Evolutionary conservation across 2,888 invertebrate genomes (phyloP), one percentile per base, ranked within the genome.

Genomic region (Tridacna crocea): DNA sequence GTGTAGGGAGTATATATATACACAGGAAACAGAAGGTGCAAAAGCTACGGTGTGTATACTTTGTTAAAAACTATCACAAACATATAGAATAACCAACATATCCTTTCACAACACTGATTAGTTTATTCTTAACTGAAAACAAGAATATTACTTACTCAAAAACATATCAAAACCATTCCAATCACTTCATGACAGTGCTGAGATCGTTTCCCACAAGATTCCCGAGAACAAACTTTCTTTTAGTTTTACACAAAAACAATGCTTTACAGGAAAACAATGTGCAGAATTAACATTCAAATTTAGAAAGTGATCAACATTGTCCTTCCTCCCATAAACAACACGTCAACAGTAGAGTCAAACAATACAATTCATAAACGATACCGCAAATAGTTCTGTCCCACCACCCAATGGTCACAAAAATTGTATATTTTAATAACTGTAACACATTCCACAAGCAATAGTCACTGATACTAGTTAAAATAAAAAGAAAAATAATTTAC

Each of bases 101-200:
- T 36, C 36, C 36, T 36, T 36, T 36, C 8, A 36, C 36, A 36
- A 36, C 36, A 36, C 36, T 36, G 36, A 36, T 36, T 36, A 36
- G 36, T 36, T 36, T 36, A 36, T 36, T 36, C 36, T 36, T 36
- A 4, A 36, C 36, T 36, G 36, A 36, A 36, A 36, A 77, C 75
- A 79, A 83, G 80, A 78, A 72, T 78, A 68, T 80, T 83, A 85
- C 85, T 85, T 85, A 85, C 85, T 76, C 81, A 66, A 80, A 80
- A 80, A 65, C 78, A 83, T 72, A 74, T 48, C 77, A 75, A 73
- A 81, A 73, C 78, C 68, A 84, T 60, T 84, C 79, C 83, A 63
- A 51, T 85, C 85, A 85, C 85, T 83, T 85, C 85, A 85, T 85
- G 85, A 85, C 85, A 85, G 85, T 85, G 83, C 83, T 79, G 84